These are phyloP conservation scores for Hexactinellida sp. DNA, from an alignment of 37 sponge, comb jelly and placozoan genomes.

Conservation along the genomic window DNA sequence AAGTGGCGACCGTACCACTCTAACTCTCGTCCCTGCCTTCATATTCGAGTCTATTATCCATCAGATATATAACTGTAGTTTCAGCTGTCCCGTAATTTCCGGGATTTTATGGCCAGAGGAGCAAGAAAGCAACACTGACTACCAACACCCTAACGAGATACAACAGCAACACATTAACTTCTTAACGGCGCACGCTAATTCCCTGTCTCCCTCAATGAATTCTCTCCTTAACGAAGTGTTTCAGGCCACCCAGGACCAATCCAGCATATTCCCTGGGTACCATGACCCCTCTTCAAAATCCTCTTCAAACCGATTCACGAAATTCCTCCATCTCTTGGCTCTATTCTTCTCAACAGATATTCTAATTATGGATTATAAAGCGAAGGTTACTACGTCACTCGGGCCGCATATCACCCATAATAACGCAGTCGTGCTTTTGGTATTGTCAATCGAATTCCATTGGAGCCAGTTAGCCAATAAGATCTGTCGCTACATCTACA, in stretches of 20 bases:
- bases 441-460: neutral
- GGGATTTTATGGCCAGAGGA: neutral
- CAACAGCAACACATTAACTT: neutral
- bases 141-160: neutral
- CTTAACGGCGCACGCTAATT: neutral
- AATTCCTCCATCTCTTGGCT: neutral
- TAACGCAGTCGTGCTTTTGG: neutral
- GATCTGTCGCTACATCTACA: neutral
- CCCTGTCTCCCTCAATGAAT: neutral
- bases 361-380: neutral
- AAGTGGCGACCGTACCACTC: neutral
- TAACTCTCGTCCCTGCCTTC: neutral
- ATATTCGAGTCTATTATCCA: neutral
- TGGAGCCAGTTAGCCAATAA: neutral
- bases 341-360: constrained; percentile 1
- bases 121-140: neutral
- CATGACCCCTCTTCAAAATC: neutral
- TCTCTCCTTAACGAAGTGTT: neutral
- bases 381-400: neutral
- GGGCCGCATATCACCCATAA: neutral
- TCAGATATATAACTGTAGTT: neutral
- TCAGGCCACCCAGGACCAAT: neutral
- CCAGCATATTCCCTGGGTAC: neutral
- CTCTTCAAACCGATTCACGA: neutral
- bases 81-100: neutral